phyloP scores from a whole-genome alignment of 2,113 vertebrate genomes.

The Lampris incognitus region DNA sequence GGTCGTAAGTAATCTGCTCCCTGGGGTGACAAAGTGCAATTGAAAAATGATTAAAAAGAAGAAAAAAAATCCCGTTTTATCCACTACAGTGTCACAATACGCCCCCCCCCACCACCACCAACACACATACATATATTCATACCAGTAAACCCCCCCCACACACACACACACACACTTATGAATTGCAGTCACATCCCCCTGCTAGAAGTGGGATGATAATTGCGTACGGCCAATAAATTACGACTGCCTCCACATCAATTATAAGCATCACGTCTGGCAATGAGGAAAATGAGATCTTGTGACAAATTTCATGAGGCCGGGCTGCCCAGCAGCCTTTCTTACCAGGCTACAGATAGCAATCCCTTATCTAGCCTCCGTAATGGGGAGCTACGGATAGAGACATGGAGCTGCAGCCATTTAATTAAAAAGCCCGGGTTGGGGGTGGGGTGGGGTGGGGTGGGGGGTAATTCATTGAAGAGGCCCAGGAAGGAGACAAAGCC shows the following conservation, averaged over 20 bases:
- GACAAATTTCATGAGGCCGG: slow-evolving; percentile 89
- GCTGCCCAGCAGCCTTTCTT: slow-evolving; percentile 88
- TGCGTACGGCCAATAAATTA: slow-evolving; percentile 88
- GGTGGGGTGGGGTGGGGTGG: slow-evolving; percentile 79
- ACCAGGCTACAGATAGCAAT: slow-evolving; percentile 90
- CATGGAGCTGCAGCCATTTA: slow-evolving; percentile 93
- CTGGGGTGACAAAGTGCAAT: slow-evolving; percentile 47
- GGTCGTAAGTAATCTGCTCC: slow-evolving; percentile 71
- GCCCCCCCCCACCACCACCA: slow-evolving; percentile 56
- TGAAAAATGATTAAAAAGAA: neutral
- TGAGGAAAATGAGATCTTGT: slow-evolving; percentile 91
- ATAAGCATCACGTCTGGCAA: slow-evolving; percentile 89
- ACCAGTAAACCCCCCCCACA: neutral
- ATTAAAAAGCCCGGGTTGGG: slow-evolving; percentile 95
- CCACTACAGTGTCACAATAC: slow-evolving; percentile 59
- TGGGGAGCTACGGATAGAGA: slow-evolving; percentile 88
- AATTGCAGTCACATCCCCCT: slow-evolving; percentile 88
- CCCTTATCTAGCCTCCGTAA: slow-evolving; percentile 90
- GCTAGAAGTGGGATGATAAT: slow-evolving; percentile 85
- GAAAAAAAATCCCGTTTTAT: slow-evolving; percentile 70
- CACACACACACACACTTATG: slow-evolving; percentile 74
- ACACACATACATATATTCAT: slow-evolving; percentile 39
- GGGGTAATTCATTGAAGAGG: slow-evolving; percentile 86
- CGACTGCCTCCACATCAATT: slow-evolving; percentile 90
- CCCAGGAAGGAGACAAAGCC: slow-evolving; percentile 85